These are phyloP conservation scores for Pristionchus mayeri DNA, from an alignment of 2,888 invertebrate genomes.

Conservation along the genomic window DNA sequence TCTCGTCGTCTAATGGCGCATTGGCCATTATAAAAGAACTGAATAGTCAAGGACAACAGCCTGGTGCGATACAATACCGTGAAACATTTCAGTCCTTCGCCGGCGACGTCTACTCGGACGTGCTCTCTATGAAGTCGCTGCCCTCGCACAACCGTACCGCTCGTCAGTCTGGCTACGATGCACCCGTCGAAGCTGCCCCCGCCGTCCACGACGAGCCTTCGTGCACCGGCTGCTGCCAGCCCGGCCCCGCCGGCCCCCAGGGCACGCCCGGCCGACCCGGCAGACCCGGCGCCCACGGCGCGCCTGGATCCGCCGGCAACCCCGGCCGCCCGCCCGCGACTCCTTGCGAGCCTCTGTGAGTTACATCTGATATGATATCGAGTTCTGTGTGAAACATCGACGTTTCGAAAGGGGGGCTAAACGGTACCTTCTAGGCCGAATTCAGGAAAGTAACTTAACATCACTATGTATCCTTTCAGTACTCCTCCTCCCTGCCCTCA, in stretches of 20 bases:
- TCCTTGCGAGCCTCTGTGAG: constrained; percentile 24
- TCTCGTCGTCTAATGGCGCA: neutral
- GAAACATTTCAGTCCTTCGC: constrained; percentile 34
- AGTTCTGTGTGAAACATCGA: too few species aligned
- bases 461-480: too few species aligned
- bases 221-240: constrained; percentile 30
- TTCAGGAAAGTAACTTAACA: too few species aligned
- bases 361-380: too few species aligned
- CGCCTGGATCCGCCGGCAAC: constrained; percentile 38
- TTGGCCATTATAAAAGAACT: too few species aligned
- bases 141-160: constrained; percentile 29
- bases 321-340: constrained; percentile 10
- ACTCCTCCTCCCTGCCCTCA: constrained; percentile 37
- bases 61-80: too few species aligned
- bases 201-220: constrained; percentile 9
- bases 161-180: constrained; percentile 36
- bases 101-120: neutral
- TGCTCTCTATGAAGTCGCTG: constrained; percentile 30
- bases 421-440: too few species aligned
- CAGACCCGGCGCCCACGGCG: neutral
- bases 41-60: too few species aligned
- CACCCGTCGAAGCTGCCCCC: neutral
- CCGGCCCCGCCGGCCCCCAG: constrained; percentile 41
- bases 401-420: too few species aligned
- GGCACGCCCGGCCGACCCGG: constrained; percentile 33